Conservation (phyloP, 2,888 invertebrate species). For the Cryptus armator region DNA sequence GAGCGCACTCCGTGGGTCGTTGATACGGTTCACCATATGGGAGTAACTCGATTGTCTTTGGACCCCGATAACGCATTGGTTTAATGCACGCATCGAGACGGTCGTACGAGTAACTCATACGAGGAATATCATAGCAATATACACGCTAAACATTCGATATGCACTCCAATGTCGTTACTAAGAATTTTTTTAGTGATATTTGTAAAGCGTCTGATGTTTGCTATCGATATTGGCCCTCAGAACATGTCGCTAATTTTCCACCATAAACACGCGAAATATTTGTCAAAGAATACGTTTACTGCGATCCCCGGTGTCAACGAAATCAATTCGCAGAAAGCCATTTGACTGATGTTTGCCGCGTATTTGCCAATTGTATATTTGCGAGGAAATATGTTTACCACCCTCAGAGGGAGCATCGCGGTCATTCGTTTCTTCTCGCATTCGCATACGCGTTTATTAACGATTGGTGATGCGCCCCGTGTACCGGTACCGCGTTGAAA, state of each 20-base stretch:
- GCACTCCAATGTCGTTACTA: neutral
- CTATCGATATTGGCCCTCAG: neutral
- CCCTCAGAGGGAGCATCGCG: neutral
- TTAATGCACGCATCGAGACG: neutral
- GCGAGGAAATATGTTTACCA: constrained; percentile 34
- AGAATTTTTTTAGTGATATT: neutral
- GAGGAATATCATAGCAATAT: neutral
- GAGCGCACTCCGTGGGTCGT: neutral
- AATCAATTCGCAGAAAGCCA: constrained; percentile 23
- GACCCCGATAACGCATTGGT: constrained; percentile 9
- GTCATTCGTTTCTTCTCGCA: constrained; percentile 6
- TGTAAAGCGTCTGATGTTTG: neutral
- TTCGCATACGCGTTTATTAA: constrained; percentile 47
- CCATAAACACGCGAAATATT: neutral
- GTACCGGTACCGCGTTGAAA: constrained; percentile 15
- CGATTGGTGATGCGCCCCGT: constrained; percentile 18
- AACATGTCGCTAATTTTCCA: neutral
- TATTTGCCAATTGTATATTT: constrained; percentile 53
- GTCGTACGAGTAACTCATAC: neutral
- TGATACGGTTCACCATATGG: neutral
- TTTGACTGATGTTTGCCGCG: constrained; percentile 30
- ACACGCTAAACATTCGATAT: neutral
- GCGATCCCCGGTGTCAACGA: neutral
- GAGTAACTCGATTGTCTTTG: constrained; percentile 15
- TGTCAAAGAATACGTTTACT: neutral